Conservation (phyloP, 2,888 invertebrate genomes). For the Spicauda simplicius region DNA sequence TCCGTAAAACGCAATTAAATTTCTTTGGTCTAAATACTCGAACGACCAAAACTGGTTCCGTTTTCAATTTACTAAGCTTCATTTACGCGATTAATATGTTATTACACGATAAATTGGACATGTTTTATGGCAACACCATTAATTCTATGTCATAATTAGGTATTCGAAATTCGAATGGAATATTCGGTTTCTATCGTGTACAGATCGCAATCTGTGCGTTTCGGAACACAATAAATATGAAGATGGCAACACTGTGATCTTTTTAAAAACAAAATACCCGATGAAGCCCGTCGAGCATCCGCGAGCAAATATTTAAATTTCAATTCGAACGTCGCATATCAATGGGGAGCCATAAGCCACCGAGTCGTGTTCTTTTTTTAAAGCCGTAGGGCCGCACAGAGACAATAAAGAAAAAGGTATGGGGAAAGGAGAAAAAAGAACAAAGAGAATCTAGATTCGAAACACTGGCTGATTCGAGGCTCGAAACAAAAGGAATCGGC, state of each 20-base stretch:
- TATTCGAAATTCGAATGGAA: slow-evolving; percentile 11
- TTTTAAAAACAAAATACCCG: slow-evolving; percentile 73
- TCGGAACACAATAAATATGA: slow-evolving; percentile 73
- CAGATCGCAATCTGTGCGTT: slow-evolving; percentile 36
- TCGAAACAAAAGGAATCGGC: slow-evolving; percentile 82
- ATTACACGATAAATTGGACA: slow-evolving; percentile 32
- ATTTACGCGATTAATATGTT: slow-evolving; percentile 46
- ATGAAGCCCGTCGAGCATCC: slow-evolving; percentile 76
- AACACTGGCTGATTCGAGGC: slow-evolving; percentile 82
- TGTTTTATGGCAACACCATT: slow-evolving; percentile 33
- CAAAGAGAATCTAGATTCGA: slow-evolving; percentile 84
- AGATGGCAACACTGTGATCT: slow-evolving; percentile 73
- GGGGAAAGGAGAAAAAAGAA: slow-evolving; percentile 66
- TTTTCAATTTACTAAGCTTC: slow-evolving; percentile 50
- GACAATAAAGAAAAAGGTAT: slow-evolving; percentile 83
- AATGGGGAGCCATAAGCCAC: slow-evolving; percentile 85
- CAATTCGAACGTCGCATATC: slow-evolving; percentile 84
- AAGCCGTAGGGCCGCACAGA: slow-evolving; percentile 69
- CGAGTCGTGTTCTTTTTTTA: slow-evolving; percentile 69
- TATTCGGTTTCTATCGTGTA: slow-evolving; percentile 31
- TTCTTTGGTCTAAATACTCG: slow-evolving; percentile 63
- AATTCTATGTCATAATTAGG: slow-evolving; percentile 27
- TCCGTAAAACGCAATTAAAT: slow-evolving; percentile 69
- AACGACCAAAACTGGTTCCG: slow-evolving; percentile 51
- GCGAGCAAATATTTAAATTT: slow-evolving; percentile 84